Evolutionary conservation across 2,888 invertebrate genomes (phyloP), one percentile per base, ranked within the genome.

Genomic region (Fabriciana adippe): DNA sequence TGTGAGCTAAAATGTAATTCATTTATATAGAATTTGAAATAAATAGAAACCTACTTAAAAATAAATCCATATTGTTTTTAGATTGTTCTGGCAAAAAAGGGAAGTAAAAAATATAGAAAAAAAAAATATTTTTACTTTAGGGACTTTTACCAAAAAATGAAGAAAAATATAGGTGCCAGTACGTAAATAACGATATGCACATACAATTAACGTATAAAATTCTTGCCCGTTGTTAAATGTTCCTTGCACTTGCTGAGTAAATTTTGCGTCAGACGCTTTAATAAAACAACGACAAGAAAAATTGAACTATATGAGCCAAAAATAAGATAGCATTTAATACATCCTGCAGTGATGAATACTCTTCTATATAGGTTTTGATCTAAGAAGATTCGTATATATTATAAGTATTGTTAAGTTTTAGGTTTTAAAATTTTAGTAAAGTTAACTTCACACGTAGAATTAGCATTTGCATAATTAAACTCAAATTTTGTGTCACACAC

Each of bases 141-240:
- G 4, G 4, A 26, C 26, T 26, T 26, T 26, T 26, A 26, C 26
- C 4, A 26, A 26, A 26, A 26, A 26, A 26, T 26, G 26, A 26
- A 26, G 4, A 3, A 26, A 26, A 0, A 3, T 26, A 5, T 26
- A 26, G 26, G 26, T 26, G 26, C 26, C 26, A 26, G 26, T 26
- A 26, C 26, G 3, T 26, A 26, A 4, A 26, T 26, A 26, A 26
- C 4, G 77, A 76, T 75, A 73, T 74, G 72, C 75, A 72, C 78
- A 74, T 79, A 74, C 78, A 79, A 83, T 81, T 80, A 80, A 75
- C 75, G 76, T 76, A 69, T 77, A 76, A 77, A 77, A 78, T 75
- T 76, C 67, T 70, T 56, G 63, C 75, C 78, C 80, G 83, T 81
- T 81, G 80, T 81, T 81, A 81, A 79, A 77, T 73, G 75, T 72